These are phyloP conservation scores for Ochlodes sylvanus DNA, from an alignment of 2,888 invertebrate species.

Conservation along the genomic window DNA sequence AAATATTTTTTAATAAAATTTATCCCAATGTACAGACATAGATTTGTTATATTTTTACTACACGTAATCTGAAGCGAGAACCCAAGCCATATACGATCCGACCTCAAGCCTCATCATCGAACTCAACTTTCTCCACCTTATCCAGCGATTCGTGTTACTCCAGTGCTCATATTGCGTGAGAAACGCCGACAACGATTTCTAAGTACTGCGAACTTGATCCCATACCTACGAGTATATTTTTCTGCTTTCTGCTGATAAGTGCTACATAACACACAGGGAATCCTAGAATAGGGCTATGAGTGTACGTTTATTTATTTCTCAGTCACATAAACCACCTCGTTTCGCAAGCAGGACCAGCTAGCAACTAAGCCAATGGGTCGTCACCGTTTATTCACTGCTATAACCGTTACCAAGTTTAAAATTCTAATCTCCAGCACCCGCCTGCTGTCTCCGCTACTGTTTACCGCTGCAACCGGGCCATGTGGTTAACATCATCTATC, in stretches of 20 bases:
- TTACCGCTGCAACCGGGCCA: background rate
- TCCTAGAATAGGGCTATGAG: no score
- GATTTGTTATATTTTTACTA: no score
- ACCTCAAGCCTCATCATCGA: background rate
- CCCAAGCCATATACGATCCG: no score
- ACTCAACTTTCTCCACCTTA: background rate
- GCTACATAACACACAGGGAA: no score
- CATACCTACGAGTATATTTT: no score
- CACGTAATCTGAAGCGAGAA: no score
- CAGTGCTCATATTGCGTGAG: background rate
- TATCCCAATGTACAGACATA: no score
- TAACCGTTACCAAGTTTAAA: background rate
- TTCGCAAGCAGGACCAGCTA: no score
- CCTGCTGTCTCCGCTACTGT: background rate
- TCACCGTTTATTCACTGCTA: background rate
- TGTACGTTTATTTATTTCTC: no score
- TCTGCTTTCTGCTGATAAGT: background rate
- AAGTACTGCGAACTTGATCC: background rate
- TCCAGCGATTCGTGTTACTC: background rate
- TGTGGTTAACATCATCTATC: constrained; percentile 6
- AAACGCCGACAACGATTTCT: background rate
- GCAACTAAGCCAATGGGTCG: no score
- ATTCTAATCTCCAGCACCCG: background rate
- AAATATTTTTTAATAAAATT: no score
- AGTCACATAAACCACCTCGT: no score